Evolutionary conservation across 1,140 invertebrate genomes (phyloP).

Genomic region (Teleopsis dalmanni): DNA sequence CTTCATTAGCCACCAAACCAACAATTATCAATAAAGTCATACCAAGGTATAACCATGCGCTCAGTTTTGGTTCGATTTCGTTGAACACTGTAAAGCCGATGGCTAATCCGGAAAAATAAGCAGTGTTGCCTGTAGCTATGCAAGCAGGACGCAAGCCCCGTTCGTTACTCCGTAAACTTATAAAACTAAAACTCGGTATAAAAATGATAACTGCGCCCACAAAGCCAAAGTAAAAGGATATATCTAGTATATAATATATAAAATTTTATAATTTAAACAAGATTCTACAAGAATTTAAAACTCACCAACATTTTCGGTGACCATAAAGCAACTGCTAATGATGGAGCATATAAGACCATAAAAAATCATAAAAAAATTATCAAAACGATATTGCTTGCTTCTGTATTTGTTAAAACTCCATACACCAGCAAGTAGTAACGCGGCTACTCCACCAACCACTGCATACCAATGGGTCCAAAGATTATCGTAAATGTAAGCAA

Average conservation of each 20-base stretch:
- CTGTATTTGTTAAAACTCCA: constrained; percentile 28
- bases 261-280: neutral
- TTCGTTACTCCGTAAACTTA: constrained; percentile 26
- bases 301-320: constrained; percentile 33
- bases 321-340: constrained; percentile 34
- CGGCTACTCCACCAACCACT: constrained; percentile 16
- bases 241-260: constrained; percentile 14
- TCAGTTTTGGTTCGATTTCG: constrained; percentile 28
- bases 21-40: constrained; percentile 21
- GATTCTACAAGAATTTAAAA: neutral
- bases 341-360: constrained; percentile 32
- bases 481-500: constrained; percentile 34
- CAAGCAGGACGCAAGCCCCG: constrained; percentile 22
- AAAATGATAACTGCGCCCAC: constrained; percentile 27
- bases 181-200: constrained; percentile 29
- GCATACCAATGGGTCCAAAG: constrained; percentile 33
- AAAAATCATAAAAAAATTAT: constrained; percentile 37
- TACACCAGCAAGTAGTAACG: constrained; percentile 18
- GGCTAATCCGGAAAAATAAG: constrained; percentile 22
- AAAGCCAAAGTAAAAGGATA: constrained; percentile 36
- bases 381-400: constrained; percentile 26
- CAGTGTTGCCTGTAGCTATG: constrained; percentile 28
- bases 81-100: constrained; percentile 33
- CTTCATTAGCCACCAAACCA: constrained; percentile 26
- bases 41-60: constrained; percentile 22